Conservation (phyloP, 2,888 invertebrate genomes). For the Ypsolopha sequella region DNA sequence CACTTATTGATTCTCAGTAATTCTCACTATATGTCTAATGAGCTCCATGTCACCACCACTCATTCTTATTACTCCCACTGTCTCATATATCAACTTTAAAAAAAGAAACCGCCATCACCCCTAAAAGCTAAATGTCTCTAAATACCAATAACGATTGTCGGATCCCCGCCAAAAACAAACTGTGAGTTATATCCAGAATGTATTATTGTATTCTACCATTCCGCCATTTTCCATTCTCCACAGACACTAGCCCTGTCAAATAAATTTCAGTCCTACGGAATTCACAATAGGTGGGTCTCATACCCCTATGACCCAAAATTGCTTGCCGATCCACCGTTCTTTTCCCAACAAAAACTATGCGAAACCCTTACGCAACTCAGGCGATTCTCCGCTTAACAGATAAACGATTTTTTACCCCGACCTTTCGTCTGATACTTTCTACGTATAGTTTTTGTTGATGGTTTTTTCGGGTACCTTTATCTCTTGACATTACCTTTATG, state of each 20-base stretch:
- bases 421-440: constrained; percentile 51
- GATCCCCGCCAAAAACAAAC: constrained; percentile 69
- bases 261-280: constrained; percentile 66
- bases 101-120: constrained; percentile 42
- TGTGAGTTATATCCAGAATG: constrained; percentile 66
- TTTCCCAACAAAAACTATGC: constrained; percentile 31
- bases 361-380: constrained; percentile 22
- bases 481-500: constrained; percentile 59
- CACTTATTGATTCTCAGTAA: constrained; percentile 5
- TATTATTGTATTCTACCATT: constrained; percentile 58
- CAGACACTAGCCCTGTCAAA: constrained; percentile 67
- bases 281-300: constrained; percentile 64
- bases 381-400: constrained; percentile 41
- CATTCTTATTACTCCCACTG: constrained; percentile 36
- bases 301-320: constrained; percentile 44
- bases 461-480: constrained; percentile 58
- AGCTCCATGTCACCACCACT: constrained; percentile 11
- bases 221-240: constrained; percentile 70
- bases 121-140: constrained; percentile 59
- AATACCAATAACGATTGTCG: constrained; percentile 69
- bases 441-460: constrained; percentile 58
- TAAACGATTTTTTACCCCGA: constrained; percentile 42
- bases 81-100: constrained; percentile 45
- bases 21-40: too few relatives aligned
- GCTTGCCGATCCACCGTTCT: constrained; percentile 34